These are phyloP conservation scores for Spilarctia lutea DNA, from an alignment of 2,888 invertebrate genomes.

Conservation along the genomic window DNA sequence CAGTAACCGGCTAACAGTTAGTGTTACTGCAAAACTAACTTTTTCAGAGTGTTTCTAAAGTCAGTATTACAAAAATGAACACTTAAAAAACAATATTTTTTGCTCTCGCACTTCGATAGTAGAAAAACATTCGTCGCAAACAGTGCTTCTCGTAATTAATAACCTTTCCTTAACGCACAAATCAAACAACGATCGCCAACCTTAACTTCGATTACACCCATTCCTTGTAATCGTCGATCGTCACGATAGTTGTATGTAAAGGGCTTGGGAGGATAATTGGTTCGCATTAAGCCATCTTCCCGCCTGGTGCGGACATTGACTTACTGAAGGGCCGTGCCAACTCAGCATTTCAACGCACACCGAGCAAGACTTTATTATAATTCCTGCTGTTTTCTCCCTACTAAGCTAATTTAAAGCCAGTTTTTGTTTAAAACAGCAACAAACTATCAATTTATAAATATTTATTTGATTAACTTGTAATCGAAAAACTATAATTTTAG, in stretches of 20 bases:
- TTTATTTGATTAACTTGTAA: conserved; percentile 32
- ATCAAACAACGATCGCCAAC: conserved; percentile 39
- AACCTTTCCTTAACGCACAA: conserved; percentile 33
- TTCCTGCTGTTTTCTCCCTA: conserved; percentile 43
- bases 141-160: conserved; percentile 46
- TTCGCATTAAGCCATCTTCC: conserved; percentile 55
- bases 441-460: no score
- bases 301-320: conserved; percentile 58
- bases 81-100: conserved; percentile 10
- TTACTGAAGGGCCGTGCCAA: conserved; percentile 51
- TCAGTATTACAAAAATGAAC: not conserved
- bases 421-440: conserved; percentile 16
- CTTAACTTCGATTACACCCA: conserved; percentile 41
- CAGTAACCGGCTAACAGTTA: not conserved
- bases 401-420: conserved; percentile 44
- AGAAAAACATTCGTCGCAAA: conserved; percentile 30
- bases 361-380: conserved; percentile 46
- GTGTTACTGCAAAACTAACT: not conserved
- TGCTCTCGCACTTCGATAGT: conserved; percentile 9
- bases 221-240: conserved; percentile 42
- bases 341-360: conserved; percentile 42
- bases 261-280: conserved; percentile 55
- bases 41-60: conserved; percentile 3
- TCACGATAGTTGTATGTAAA: conserved; percentile 46
- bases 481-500: conserved; percentile 29